A percentile compares a stretch with the other conserved stretches of the same genome.
Conservation (phyloP, 2,888 invertebrate species). For the Macaria liturata region DNA sequence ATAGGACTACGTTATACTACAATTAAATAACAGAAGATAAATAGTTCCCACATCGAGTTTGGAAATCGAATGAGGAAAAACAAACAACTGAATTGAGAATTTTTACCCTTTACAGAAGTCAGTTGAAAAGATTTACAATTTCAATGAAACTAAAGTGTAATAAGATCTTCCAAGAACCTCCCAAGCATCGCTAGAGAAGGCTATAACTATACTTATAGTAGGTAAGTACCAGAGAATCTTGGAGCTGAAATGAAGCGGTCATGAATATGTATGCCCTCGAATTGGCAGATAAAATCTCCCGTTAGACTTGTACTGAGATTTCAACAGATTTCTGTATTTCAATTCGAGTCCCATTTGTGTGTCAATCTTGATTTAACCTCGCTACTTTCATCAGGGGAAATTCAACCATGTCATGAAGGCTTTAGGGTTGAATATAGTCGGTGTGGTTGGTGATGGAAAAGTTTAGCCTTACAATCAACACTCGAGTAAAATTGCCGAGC, state of each 20-base stretch:
- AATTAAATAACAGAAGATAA: too few species aligned
- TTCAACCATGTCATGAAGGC: background rate
- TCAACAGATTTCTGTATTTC: constrained; percentile 24
- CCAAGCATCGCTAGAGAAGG: constrained; percentile 3
- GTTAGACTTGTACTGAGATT: constrained; percentile 6
- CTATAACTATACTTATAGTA: constrained; percentile 5
- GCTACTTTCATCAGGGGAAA: background rate
- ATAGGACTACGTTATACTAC: too few species aligned
- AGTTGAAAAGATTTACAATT: too few species aligned
- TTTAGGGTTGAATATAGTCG: constrained; percentile 3
- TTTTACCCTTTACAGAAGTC: too few species aligned
- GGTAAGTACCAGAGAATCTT: constrained; percentile 10
- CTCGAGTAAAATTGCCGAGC: constrained; percentile 20
- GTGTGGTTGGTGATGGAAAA: constrained; percentile 3
- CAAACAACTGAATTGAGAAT: too few species aligned
- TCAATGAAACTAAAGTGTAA: constrained; percentile 7
- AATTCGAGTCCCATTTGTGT: constrained; percentile 18
- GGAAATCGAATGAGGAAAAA: too few species aligned
- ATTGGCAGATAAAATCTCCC: constrained; percentile 17
- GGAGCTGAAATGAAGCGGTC: constrained; percentile 12
- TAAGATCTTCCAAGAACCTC: background rate
- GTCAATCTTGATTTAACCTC: constrained; percentile 21
- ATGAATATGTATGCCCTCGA: constrained; percentile 18
- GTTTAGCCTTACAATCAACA: constrained; percentile 19
- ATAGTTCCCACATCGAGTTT: too few species aligned